Evolutionary conservation across 2,797 vertebrate genomes (phyloP), one percentile per base, ranked within the genome.

Genomic region (Myripristis murdjan): DNA sequence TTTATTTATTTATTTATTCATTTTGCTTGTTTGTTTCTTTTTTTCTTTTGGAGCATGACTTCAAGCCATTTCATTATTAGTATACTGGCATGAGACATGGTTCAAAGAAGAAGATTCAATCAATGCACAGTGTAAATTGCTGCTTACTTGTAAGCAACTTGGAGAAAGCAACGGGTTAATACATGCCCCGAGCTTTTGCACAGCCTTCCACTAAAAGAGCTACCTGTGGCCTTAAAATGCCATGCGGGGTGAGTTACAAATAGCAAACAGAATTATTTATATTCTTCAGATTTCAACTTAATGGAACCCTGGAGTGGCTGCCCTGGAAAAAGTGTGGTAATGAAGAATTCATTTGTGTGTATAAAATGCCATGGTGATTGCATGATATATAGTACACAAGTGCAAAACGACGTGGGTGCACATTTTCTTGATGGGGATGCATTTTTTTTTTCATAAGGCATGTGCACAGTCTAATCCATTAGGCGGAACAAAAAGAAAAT

Each of bases 261-360:
- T 73, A 69, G 68, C 76, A 80, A 87, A 67, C 26, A 18, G 66
- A 74, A 79, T 82, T 70, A 87, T 89, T 89, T 71, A 84, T 85
- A 79, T 82, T 75, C 76, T 62, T 57, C 49, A 59, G 68, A 75
- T 81, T 87, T 73, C 71, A 33, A 43, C 53, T 23, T 82, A 86
- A 87, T 87, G 78, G 76, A 75, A 68, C 5, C 12, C 51, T 73
- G 75, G 51, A 65, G 62, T 2, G 18, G 58, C 64, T 75, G 63
- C 80, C 73, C 66, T 51, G 64, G 24, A 63, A 73, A 58, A 60
- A 66, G 67, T 28, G 84, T 52, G 61, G 77, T 81, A 83, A 88
- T 83, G 76, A 84, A 74, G 77, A 84, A 85, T 84, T 84, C 48
- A 88, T 87, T 82, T 80, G 53, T 73, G 64, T 77, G 62, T 58